Percentiles rank a stretch among this genome's conserved stretches.
phyloP scores from a whole-genome alignment of 2,113 vertebrate genomes.

The Gasterosteus aculeatus region DNA sequence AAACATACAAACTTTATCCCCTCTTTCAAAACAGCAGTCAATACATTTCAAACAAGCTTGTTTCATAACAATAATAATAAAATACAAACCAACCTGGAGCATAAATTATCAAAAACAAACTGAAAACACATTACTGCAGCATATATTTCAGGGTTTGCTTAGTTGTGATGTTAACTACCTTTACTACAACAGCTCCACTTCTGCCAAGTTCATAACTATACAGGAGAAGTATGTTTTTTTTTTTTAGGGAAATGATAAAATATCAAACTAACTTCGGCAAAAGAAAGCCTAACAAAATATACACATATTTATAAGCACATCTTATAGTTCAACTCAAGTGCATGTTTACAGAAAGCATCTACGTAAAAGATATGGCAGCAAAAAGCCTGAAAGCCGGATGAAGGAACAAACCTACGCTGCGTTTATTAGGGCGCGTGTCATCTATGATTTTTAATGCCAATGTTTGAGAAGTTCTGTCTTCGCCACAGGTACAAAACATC shows the following conservation, averaged over 20 bases:
- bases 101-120: conserved; percentile 81
- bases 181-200: conserved; percentile 84
- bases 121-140: conserved; percentile 82
- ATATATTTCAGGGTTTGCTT: conserved; percentile 86
- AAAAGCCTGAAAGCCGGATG: conserved; percentile 66
- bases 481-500: conserved; percentile 30
- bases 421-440: conserved; percentile 44
- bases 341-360: conserved; percentile 77
- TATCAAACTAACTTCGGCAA: conserved; percentile 58
- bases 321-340: conserved; percentile 74
- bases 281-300: conserved; percentile 71
- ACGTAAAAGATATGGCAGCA: conserved; percentile 74
- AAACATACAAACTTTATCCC: conserved; percentile 61
- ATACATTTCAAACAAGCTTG: conserved; percentile 82
- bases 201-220: conserved; percentile 75
- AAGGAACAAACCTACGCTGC: conserved; percentile 41
- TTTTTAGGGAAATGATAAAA: conserved; percentile 65
- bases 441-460: conserved; percentile 49
- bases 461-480: conserved; percentile 44
- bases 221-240: conserved; percentile 54
- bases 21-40: conserved; percentile 85
- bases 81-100: conserved; percentile 80
- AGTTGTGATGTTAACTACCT: conserved; percentile 82
- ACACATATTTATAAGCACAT: conserved; percentile 75
- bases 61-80: conserved; percentile 79